Evolutionary conservation across 2,797 vertebrate genomes (phyloP).

Genomic region (Tokudaia tokunoshimensis): DNA sequence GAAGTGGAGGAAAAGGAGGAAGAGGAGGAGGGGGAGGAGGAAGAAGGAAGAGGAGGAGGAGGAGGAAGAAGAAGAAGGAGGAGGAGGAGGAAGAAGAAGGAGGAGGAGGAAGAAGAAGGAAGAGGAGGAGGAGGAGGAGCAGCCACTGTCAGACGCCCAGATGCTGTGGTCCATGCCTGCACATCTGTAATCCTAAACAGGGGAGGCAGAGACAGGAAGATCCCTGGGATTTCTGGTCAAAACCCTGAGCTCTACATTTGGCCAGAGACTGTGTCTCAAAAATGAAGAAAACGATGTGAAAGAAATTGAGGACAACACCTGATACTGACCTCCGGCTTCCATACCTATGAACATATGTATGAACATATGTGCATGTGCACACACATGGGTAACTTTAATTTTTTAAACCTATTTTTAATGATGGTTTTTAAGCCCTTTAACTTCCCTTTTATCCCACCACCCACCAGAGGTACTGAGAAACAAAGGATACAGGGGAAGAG

Average conservation of each 20-base stretch:
- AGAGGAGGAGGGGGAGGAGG: too few relatives aligned
- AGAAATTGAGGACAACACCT: background rate
- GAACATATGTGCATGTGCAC: background rate
- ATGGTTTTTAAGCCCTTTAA: background rate
- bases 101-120: accelerated
- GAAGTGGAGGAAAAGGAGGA: too few relatives aligned
- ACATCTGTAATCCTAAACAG: background rate
- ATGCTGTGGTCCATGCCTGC: background rate
- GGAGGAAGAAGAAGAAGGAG: too few relatives aligned
- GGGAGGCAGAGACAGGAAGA: background rate
- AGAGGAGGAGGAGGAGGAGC: background rate
- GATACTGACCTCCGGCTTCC: background rate
- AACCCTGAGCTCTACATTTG: background rate
- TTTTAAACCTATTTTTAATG: background rate
- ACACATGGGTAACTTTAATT: background rate
- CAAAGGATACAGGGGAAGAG: background rate
- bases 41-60: background rate
- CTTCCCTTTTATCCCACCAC: background rate
- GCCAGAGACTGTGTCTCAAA: background rate
- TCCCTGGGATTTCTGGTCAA: background rate
- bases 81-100: background rate
- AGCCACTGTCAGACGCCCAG: background rate
- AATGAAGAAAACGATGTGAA: background rate
- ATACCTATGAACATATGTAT: background rate
- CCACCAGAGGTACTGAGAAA: background rate